A percentile compares a stretch with the other conserved stretches of the same genome.
These are phyloP conservation scores for Heterotis niloticus DNA, from an alignment of 2,113 vertebrate genomes.

Conservation along the genomic window DNA sequence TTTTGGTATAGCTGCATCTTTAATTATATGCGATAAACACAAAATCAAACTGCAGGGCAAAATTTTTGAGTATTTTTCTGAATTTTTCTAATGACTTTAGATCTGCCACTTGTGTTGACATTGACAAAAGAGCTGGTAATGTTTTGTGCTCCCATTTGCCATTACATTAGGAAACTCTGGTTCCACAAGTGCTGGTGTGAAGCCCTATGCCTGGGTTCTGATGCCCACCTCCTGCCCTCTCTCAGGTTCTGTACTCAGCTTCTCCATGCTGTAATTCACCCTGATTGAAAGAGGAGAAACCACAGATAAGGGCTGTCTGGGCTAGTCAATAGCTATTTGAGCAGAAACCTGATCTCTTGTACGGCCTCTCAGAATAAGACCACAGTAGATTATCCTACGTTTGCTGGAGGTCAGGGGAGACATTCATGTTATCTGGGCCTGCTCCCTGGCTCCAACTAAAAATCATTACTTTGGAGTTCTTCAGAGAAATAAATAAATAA, in stretches of 20 bases:
- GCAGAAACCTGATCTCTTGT: constrained; percentile 56
- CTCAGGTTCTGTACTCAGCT: background rate
- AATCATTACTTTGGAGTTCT: constrained; percentile 18
- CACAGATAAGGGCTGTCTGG: constrained; percentile 49
- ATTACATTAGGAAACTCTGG: constrained; percentile 45
- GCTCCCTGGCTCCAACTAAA: constrained; percentile 29
- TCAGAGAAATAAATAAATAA: constrained; percentile 39
- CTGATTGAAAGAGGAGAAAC: constrained; percentile 60
- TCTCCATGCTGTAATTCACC: constrained; percentile 56
- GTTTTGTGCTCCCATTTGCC: constrained; percentile 36
- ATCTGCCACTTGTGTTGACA: constrained; percentile 25
- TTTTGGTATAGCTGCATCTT: too few species aligned
- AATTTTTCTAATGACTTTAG: too few species aligned
- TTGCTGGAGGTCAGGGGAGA: constrained; percentile 24
- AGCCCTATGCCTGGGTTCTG: constrained; percentile 31
- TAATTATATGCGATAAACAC: too few species aligned
- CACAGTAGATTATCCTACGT: constrained; percentile 43
- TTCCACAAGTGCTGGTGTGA: constrained; percentile 53
- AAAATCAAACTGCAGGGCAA: too few species aligned
- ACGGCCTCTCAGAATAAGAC: constrained; percentile 2
- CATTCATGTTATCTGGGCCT: constrained; percentile 32
- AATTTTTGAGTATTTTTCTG: too few species aligned
- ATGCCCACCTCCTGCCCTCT: background rate
- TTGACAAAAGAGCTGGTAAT: constrained; percentile 41
- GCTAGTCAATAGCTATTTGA: constrained; percentile 58